phyloP scores from a whole-genome alignment of 2,797 vertebrate species.

The Gadopsis bispinosus region DNA sequence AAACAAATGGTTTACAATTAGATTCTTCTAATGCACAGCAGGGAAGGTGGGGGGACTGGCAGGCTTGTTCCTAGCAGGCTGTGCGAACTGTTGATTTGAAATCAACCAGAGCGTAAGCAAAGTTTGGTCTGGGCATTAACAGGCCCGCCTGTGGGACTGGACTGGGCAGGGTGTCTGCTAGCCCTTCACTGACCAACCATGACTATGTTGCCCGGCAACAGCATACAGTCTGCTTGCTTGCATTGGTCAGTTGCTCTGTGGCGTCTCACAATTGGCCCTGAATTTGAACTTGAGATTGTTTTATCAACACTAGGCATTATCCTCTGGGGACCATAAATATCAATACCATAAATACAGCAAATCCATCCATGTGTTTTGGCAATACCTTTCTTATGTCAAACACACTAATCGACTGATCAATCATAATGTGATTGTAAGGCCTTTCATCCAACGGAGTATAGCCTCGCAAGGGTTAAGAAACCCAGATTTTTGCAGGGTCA shows the following conservation, averaged over 20 bases:
- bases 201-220: slow-evolving; percentile 65
- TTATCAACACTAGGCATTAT: not conserved
- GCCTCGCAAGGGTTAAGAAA: slow-evolving; percentile 26
- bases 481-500: slow-evolving; percentile 37
- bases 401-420: not conserved
- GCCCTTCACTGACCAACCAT: slow-evolving; percentile 58
- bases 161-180: slow-evolving; percentile 47
- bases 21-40: slow-evolving; percentile 47
- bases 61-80: slow-evolving; percentile 64
- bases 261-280: slow-evolving; percentile 55
- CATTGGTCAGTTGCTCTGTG: slow-evolving; percentile 49
- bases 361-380: not conserved
- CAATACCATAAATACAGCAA: not conserved
- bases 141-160: slow-evolving; percentile 66
- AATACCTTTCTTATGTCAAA: slow-evolving; percentile 6
- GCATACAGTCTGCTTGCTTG: slow-evolving; percentile 46
- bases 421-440: not conserved
- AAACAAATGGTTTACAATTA: slow-evolving; percentile 50
- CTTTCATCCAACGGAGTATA: not conserved
- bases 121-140: slow-evolving; percentile 82
- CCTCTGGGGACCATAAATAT: not conserved
- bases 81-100: slow-evolving; percentile 66
- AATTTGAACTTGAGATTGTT: slow-evolving; percentile 37
- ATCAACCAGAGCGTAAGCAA: slow-evolving; percentile 77
- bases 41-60: slow-evolving; percentile 23